Percentiles rank a stretch among this genome's conserved stretches.
phyloP scores from a whole-genome alignment of 2,797 vertebrate species.

The Ctenosaura bakeri region DNA sequence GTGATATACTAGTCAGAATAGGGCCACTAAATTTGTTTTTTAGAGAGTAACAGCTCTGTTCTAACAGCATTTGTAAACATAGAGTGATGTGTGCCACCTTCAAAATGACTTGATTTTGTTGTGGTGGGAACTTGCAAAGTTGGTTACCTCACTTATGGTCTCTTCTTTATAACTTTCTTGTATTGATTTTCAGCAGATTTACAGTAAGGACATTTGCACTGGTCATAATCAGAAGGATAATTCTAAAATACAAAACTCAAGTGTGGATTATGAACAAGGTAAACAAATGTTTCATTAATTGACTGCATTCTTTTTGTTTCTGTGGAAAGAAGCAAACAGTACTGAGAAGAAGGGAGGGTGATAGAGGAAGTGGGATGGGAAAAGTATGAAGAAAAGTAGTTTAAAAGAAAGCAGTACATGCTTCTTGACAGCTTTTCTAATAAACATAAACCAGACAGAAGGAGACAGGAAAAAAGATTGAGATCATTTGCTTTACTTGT shows the following conservation, averaged over 20 bases:
- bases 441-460: background rate
- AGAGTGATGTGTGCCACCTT: background rate
- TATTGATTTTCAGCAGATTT: slow-evolving; percentile 11
- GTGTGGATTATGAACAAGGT: slow-evolving; percentile 16
- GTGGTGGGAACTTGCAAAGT: too few species aligned
- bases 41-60: background rate
- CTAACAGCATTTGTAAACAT: background rate
- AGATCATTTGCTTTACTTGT: background rate
- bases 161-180: background rate
- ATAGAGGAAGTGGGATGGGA: background rate
- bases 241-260: background rate
- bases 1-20: background rate
- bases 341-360: background rate
- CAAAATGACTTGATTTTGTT: too few species aligned
- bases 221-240: background rate
- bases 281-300: background rate
- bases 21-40: background rate
- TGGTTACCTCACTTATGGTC: background rate
- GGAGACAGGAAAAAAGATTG: background rate
- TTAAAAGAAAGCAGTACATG: background rate
- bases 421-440: background rate
- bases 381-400: background rate
- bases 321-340: background rate
- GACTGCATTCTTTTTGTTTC: background rate
- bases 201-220: too few species aligned